Evolutionary conservation across 53 echinoderm and acorn worm species (phyloP), one percentile per base, ranked within the genome.

Genomic region (Patiria pectinifera): DNA sequence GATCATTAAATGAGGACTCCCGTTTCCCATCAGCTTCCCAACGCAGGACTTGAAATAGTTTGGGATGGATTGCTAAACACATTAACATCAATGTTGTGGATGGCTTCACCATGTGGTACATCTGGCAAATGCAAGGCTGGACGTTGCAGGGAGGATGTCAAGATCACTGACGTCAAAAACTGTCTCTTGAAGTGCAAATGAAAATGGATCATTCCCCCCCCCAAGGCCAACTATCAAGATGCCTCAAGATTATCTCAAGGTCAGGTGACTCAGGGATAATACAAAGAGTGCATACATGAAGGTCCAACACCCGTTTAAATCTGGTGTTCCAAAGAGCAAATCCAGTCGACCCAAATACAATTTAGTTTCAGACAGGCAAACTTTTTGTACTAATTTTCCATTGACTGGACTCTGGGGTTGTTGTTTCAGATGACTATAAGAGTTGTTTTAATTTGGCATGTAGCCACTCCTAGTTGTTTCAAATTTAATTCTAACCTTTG

Each of bases 41-140:
- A 74, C 22, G 18, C 74, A 74, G 24, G 5, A 74, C 24, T n/a
- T 4, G 35, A n/a, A 74, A 74, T n/a, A n/a, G 9, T 4, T 74
- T 23, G 74, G 22, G 5, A 53, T 74, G 74, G 22, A 74, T 74
- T 74, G 74, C 74, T 74, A 23, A 23, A 18, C 3, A 11, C 21
- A 74, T 74, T 24, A 74, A 74, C 74, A 74, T 74, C 74, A 74
- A 74, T 74, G 24, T 74, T 74, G 2, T 74, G 53, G 74, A 74
- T 24, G 24, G 4, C 24, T 21, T 74, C 9, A 23, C 74, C 74
- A 74, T 74, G 74, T 23, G 22, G 21, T 74, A 23, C 74, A 74
- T 74, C 74, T 74, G 74, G 74, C 74, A 74, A 74, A 21, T 6
- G 4, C 19, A 21, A 70, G 19, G 74, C 74, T 66, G 66, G 66